phyloP scores from a whole-genome alignment of 2,888 invertebrate species.

The Polydrusus tereticollis region DNA sequence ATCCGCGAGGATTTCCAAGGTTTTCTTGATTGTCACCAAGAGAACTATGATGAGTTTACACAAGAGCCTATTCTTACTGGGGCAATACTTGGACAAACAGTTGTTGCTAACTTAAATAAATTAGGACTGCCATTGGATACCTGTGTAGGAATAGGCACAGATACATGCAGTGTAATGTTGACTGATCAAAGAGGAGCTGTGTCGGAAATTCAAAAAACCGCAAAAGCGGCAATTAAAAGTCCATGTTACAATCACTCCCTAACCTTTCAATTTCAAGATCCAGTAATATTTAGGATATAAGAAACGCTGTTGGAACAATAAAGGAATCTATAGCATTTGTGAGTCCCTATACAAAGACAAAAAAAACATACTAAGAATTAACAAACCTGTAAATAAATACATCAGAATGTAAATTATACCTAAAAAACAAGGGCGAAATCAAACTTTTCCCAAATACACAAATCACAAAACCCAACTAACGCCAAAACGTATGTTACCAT shows the following conservation, averaged over 20 bases:
- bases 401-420: too few relatives aligned
- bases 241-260: conserved; percentile 29
- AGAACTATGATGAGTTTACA: conserved; percentile 26
- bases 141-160: conserved; percentile 27
- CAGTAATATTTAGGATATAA: conserved; percentile 26
- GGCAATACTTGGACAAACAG: conserved; percentile 19
- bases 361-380: background rate
- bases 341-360: conserved; percentile 10
- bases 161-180: conserved; percentile 37
- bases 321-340: conserved; percentile 39
- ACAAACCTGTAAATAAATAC: too few relatives aligned
- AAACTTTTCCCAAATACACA: too few relatives aligned
- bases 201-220: conserved; percentile 51
- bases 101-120: conserved; percentile 23
- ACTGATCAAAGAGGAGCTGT: conserved; percentile 31
- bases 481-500: too few relatives aligned
- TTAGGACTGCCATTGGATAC: conserved; percentile 7
- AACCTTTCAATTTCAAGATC: conserved; percentile 32
- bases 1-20: conserved; percentile 26
- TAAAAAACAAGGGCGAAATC: too few relatives aligned
- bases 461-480: too few relatives aligned
- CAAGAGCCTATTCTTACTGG: conserved; percentile 29
- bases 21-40: conserved; percentile 29
- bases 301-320: conserved; percentile 35
- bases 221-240: conserved; percentile 35